A percentile compares a stretch with the other conserved stretches of the same genome.
Conservation (phyloP, 1,140 invertebrate genomes). For the Piezodorus guildinii region DNA sequence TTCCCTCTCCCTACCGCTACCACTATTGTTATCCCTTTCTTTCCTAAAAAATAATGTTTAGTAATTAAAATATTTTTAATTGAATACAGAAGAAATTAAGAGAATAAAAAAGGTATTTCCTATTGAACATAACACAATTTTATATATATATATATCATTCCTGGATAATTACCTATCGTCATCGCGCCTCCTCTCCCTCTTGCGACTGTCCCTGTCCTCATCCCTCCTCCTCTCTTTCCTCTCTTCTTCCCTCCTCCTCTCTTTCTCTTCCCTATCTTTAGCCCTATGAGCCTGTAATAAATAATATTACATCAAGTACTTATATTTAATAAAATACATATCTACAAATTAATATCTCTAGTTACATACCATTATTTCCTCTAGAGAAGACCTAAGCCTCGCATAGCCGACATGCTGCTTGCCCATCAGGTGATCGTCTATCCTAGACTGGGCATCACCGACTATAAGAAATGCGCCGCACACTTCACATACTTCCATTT, state of each 20-base stretch:
- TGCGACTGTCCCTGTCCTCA: conserved; percentile 23
- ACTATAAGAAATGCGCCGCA: conserved; percentile 97
- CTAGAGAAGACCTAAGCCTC: conserved; percentile 50
- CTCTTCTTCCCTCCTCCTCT: conserved; percentile 28
- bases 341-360: too few species aligned
- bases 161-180: conserved; percentile 13
- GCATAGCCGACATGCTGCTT: conserved; percentile 94
- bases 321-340: too few species aligned
- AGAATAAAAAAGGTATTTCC: too few species aligned
- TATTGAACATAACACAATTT: too few species aligned
- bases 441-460: conserved; percentile 93
- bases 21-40: conserved; percentile 9
- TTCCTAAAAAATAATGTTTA: conserved; percentile 1
- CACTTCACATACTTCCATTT: conserved; percentile 98
- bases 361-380: conserved; percentile 44
- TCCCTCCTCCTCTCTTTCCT: conserved; percentile 25
- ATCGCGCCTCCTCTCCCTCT: conserved; percentile 18
- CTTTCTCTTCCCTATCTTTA: conserved; percentile 29
- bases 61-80: too few species aligned
- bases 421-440: conserved; percentile 95
- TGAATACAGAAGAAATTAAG: too few species aligned
- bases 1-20: neutral
- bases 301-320: too few species aligned
- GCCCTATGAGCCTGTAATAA: conserved; percentile 24
- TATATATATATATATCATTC: too few species aligned